Percentiles rank a stretch among this genome's conserved stretches.
phyloP scores from a whole-genome alignment of 2,113 vertebrate genomes.

The Pavo muticus region DNA sequence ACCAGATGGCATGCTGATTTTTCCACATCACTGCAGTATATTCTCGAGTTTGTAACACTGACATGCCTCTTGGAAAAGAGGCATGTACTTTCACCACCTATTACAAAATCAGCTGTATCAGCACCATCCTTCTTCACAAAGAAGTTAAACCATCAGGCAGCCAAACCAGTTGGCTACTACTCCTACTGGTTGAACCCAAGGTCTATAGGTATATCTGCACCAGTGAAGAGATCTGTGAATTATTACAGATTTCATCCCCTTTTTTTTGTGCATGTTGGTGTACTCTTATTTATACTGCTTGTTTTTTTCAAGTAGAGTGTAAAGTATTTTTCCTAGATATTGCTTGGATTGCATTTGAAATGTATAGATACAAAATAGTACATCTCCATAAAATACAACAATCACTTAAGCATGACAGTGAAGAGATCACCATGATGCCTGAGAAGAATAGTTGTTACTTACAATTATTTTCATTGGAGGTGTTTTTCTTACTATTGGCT shows the following conservation, averaged over 20 bases:
- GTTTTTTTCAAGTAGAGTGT: accelerated
- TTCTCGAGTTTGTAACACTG: not conserved
- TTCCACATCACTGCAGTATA: not conserved
- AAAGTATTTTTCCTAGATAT: not conserved
- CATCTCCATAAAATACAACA: not conserved
- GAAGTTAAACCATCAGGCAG: not conserved
- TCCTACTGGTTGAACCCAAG: not conserved
- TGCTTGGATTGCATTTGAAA: not conserved
- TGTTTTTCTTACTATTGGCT: not conserved
- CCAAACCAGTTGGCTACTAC: not conserved
- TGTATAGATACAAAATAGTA: not conserved
- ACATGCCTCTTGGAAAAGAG: not conserved
- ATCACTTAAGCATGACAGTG: not conserved
- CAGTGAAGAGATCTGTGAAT: not conserved
- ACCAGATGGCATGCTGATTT: not conserved
- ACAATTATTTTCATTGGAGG: not conserved
- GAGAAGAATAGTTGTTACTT: not conserved
- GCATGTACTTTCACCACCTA: not conserved
- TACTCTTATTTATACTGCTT: not conserved
- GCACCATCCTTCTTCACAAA: not conserved
- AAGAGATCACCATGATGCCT: not conserved
- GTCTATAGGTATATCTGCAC: not conserved
- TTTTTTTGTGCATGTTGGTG: not conserved
- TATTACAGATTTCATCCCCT: not conserved
- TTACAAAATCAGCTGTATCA: not conserved